Evolutionary conservation across 2,888 invertebrate species (phyloP).

Genomic region (Harpalus rufipes): DNA sequence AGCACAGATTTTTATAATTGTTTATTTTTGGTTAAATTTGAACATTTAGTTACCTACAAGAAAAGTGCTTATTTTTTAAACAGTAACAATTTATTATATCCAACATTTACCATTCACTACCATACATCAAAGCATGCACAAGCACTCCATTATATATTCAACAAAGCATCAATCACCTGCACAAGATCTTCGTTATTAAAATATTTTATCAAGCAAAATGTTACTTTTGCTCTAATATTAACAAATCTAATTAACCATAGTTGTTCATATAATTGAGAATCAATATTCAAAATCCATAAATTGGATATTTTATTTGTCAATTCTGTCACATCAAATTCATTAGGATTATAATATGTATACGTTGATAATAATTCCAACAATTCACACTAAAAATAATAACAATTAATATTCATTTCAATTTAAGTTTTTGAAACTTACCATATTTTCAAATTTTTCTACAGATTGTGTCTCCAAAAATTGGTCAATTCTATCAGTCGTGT

Average conservation of each 20-base stretch:
- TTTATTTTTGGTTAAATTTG: no score
- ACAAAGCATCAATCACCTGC: not conserved
- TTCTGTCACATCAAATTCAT: not conserved
- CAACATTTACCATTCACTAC: no score
- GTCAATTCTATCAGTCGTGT: conserved; percentile 29
- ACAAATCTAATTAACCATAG: conserved; percentile 28
- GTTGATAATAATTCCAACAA: conserved; percentile 50
- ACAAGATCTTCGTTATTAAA: conserved; percentile 39
- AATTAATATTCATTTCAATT: not conserved
- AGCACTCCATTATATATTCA: no score
- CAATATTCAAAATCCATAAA: conserved; percentile 49
- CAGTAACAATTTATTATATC: no score
- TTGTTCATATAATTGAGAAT: conserved; percentile 12
- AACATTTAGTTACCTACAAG: no score
- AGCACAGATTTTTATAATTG: no score
- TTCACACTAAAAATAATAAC: conserved; percentile 31
- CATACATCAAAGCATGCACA: no score
- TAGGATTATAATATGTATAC: not conserved
- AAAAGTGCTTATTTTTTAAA: no score
- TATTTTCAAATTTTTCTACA: conserved; percentile 2
- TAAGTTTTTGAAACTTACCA: conserved; percentile 46
- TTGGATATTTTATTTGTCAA: conserved; percentile 5
- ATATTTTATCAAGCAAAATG: conserved; percentile 14
- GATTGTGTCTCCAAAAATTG: conserved; percentile 12
- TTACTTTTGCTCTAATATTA: conserved; percentile 24